These are phyloP conservation scores for Rambutsinella grinnellia DNA, from an alignment of 2,888 invertebrate genomes.

Conservation along the genomic window DNA sequence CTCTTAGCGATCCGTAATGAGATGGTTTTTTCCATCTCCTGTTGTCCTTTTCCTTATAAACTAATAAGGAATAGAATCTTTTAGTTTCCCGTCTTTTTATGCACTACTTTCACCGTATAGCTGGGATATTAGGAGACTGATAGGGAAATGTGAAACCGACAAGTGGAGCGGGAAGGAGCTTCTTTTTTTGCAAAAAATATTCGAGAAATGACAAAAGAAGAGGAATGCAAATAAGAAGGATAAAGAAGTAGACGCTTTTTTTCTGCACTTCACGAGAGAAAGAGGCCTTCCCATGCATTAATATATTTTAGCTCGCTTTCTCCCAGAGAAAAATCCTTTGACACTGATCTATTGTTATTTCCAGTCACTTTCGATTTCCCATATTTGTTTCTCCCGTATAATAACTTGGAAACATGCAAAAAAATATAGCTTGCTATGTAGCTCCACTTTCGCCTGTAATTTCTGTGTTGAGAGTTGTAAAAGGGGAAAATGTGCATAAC, in stretches of 20 bases:
- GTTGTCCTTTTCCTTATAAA: no score
- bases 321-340: constrained; percentile 53
- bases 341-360: constrained; percentile 58
- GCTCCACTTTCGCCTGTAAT: no score
- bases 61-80: no score
- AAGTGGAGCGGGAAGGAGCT: no score
- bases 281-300: constrained; percentile 24
- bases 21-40: not conserved
- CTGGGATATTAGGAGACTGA: not conserved
- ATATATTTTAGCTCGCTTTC: constrained; percentile 47
- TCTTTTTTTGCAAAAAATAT: no score
- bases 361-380: constrained; percentile 55
- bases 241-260: constrained; percentile 21
- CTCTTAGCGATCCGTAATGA: no score
- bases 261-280: not conserved
- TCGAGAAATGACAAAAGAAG: not conserved
- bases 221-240: not conserved
- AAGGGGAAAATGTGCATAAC: constrained; percentile 43
- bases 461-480: not conserved
- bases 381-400: constrained; percentile 21
- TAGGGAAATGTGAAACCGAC: constrained; percentile 13
- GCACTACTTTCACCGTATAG: no score
- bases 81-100: no score
- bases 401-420: not conserved
- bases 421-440: not conserved